Conservation (phyloP, 2,888 invertebrate genomes). For the Noctua fimbriata region DNA sequence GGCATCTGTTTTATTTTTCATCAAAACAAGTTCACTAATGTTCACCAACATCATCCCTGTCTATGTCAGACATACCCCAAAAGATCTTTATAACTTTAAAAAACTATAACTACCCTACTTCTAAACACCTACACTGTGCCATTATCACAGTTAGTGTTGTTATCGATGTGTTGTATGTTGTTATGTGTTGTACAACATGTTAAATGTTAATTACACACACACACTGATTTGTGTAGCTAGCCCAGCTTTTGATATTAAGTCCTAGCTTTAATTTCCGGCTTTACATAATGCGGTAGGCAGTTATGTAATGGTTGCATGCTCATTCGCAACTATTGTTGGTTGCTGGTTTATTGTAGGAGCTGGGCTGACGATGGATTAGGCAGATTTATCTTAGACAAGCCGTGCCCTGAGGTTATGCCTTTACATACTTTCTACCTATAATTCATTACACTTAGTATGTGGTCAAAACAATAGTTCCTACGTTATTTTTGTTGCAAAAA, state of each 20-base stretch:
- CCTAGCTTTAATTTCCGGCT: conserved; percentile 57
- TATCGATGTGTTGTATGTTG: conserved; percentile 53
- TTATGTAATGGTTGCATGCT: conserved; percentile 35
- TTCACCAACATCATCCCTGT: not conserved
- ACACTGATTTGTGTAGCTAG: conserved; percentile 58
- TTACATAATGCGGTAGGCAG: conserved; percentile 44
- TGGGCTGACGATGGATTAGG: conserved; percentile 12
- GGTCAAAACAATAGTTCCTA: not conserved
- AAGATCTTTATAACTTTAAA: not conserved
- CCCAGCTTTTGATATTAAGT: conserved; percentile 56
- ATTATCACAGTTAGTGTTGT: conserved; percentile 47
- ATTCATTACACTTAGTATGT: not conserved
- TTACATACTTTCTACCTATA: not conserved
- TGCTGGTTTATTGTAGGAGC: conserved; percentile 1
- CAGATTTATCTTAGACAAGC: not conserved
- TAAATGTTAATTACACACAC: conserved; percentile 69
- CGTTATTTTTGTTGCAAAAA: not conserved
- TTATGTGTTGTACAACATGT: conserved; percentile 65
- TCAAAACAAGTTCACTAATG: not conserved
- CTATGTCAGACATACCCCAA: not conserved
- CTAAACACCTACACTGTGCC: conserved; percentile 9
- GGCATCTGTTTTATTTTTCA: not conserved
- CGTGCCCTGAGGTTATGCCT: not conserved
- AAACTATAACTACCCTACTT: conserved; percentile 31
- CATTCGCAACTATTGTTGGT: conserved; percentile 52